Base-by-base conservation (phyloP, 2,797 vertebrate genomes). In the Sparidentex hasta region DNA sequence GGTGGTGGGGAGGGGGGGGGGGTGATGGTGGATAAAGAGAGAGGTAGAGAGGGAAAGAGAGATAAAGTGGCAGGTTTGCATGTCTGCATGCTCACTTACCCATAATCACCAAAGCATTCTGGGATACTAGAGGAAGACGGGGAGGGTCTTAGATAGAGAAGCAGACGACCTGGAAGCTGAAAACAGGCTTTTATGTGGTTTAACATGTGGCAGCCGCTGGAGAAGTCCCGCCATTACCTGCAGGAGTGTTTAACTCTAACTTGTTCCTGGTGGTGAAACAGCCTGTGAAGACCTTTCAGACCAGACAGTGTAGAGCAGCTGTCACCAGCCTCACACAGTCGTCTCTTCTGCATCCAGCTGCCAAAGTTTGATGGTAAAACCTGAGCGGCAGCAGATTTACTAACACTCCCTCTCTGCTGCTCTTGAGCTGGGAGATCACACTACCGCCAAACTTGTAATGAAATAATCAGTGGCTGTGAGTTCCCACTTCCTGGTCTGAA, bases 51-150 rank as follows among this genome's bases (percentile, higher is more conserved):
- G 59, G 13, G 93, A 92, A 7, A 17, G 55, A 47, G 50, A 58
- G 56, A 63, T 89, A 81, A 84, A 65, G 57, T 8, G 91, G 93
- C 94, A 95, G 73, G 96, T 95, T 95, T 96, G 97, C 98, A 98
- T 97, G 97, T 95, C 81, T 96, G 97, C 97, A 97, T 98, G 97
- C 93, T 96, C 93, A 94, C 94, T 89, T 92, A 87, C 94, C 91
- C 94, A 91, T 95, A 92, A 94, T 93, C 95, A 95, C 85, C 85
- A 70, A 84, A 78, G 61, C 75, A 80, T 87, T 81, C 27, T 78
- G 85, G 79, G 74, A 73, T 50, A 70, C 20, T 6, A 55, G 48
- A 65, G 66, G 47, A 71, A 48, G 48, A 33, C 25, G 25, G 63
- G 63, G 48, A 64, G 62, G n/a, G 57, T 54, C 20, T 13, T 51